Conservation (phyloP, 2,113 vertebrate species). For the Xiphorhynchus elegans region DNA sequence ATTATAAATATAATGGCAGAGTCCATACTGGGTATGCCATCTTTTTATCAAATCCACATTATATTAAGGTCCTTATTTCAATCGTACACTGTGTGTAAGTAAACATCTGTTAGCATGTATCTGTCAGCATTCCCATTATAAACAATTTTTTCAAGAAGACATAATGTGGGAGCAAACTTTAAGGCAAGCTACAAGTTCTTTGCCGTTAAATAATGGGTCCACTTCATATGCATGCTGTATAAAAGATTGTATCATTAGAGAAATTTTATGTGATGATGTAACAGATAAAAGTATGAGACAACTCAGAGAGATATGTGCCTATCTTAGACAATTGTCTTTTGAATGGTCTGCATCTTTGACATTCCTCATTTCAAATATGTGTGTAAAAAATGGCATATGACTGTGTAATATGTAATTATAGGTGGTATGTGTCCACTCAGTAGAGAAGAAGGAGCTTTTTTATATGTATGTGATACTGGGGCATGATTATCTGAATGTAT, state of each 20-base stretch:
- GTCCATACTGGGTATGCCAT: neutral
- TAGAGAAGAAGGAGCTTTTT: neutral
- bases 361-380: neutral
- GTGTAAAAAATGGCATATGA: neutral
- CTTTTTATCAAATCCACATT: neutral
- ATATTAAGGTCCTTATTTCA: neutral
- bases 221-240: neutral
- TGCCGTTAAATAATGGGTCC: neutral
- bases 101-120: neutral
- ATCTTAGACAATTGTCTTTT: neutral
- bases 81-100: neutral
- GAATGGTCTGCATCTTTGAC: neutral
- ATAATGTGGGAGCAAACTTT: neutral
- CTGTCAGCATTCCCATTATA: neutral
- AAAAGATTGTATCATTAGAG: neutral
- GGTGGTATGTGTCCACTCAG: neutral
- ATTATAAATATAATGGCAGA: neutral
- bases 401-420: neutral
- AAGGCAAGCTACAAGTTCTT: neutral
- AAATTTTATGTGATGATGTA: neutral
- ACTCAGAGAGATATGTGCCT: neutral
- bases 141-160: neutral
- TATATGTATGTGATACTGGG: neutral
- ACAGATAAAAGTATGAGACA: neutral
- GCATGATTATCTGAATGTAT: neutral